A percentile compares a stretch with the other conserved stretches of the same genome.
Conservation (phyloP, 2,888 invertebrate species). For the Formica aserva region DNA sequence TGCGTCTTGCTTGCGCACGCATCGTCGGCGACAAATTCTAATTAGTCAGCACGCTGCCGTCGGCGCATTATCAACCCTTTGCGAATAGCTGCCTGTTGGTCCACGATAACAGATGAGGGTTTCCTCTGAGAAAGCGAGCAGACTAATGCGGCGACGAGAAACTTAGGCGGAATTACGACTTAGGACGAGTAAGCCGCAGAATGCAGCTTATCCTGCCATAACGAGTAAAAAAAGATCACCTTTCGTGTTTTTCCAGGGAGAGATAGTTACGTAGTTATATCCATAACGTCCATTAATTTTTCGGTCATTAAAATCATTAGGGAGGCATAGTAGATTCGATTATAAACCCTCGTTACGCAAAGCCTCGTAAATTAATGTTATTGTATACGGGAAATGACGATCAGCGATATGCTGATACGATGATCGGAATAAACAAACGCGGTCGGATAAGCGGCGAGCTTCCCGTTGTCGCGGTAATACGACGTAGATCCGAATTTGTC, state of each 20-base stretch:
- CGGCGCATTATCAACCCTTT: conserved; percentile 75
- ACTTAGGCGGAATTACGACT: conserved; percentile 62
- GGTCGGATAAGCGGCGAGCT: background rate
- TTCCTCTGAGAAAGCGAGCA: conserved; percentile 26
- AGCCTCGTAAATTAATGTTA: conserved; percentile 14
- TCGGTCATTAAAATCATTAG: background rate
- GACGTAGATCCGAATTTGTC: conserved; percentile 33
- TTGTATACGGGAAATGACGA: background rate
- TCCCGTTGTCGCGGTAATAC: conserved; percentile 15
- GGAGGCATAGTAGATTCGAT: background rate
- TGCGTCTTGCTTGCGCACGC: conserved; percentile 69
- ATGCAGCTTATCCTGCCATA: background rate
- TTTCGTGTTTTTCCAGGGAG: background rate
- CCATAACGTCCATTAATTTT: background rate
- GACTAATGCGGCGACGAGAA: conserved; percentile 47
- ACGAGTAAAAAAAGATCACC: background rate
- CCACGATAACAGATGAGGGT: conserved; percentile 75
- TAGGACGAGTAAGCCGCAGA: conserved; percentile 11
- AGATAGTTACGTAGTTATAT: background rate
- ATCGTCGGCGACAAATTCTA: conserved; percentile 76
- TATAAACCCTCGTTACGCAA: background rate
- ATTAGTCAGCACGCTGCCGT: conserved; percentile 76
- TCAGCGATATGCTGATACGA: background rate
- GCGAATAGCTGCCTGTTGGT: conserved; percentile 76
- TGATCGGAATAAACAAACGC: conserved; percentile 14